Base-by-base conservation (phyloP, 2,888 invertebrate species). In the Eremobia ochroleuca region DNA sequence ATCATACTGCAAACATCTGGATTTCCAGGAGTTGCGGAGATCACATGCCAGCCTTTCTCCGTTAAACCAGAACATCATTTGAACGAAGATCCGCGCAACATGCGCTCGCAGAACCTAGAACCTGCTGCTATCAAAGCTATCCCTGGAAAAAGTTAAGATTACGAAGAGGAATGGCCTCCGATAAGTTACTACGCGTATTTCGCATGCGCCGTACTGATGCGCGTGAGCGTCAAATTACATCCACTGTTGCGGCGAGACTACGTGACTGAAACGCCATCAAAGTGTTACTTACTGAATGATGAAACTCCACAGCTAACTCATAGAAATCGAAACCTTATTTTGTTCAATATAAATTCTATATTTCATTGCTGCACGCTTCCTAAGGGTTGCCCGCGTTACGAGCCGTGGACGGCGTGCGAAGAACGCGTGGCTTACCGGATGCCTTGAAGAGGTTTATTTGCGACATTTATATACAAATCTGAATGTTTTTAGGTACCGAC, bases 401-500 rank as follows among this genome's bases (percentile, higher is more conserved):
- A 74, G 73, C 79, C 78, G 65, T 79, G 52, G 43, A 31, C 73
- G 73, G 79, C 79, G 69, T 82, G 82, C 77, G 82, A 82, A 82
- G 61, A 67, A 73, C 77, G 82, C 77, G 73, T 83, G 82, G 71
- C 77, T 83, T 78, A 74, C 66, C 73, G 78, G 73, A 78, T 28
- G 71, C 74, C 55, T 55, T n/a, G 25, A 77, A 82, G 55, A 69
- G n/a, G 58, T 68, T 77, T 25, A 25, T 31, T 65, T 64, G 31
- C 68, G 74, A 68, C 71, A 49, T 78, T 83, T 61, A 46, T 76
- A 9, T 76, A 52, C 64, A 74, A 72, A 25, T 43, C 28, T 13
- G 25, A 58, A 72, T 74, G 40, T 80, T 81, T 55, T 18, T 94
- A 98, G 98, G 97, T 87, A 97, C 97, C 67, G 97, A 97, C 88